Conservation (phyloP, 2,797 vertebrate species). For the Kryptopterus vitreolus region DNA sequence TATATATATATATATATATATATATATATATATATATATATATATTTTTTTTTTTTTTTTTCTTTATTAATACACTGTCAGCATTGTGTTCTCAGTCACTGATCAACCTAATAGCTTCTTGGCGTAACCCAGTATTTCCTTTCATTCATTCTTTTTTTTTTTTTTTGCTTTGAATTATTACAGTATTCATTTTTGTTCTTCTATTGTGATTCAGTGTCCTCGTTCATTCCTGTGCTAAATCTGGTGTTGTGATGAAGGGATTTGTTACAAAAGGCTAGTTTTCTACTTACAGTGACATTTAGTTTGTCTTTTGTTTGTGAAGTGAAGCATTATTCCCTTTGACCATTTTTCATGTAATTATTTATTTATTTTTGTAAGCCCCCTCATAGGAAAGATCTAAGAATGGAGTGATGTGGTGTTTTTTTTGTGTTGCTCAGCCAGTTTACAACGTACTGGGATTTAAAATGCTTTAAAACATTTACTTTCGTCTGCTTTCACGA, state of each 20-base stretch:
- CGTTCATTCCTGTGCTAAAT: background rate
- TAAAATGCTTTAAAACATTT: background rate
- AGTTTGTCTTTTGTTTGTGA: background rate
- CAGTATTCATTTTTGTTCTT: background rate
- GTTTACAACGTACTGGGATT: background rate
- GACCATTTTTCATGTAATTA: background rate
- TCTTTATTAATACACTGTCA: background rate
- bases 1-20: background rate
- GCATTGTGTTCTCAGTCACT: background rate
- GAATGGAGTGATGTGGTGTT: background rate
- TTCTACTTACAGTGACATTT: background rate
- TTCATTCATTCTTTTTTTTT: slow-evolving; percentile 13
- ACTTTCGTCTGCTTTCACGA: too few species aligned
- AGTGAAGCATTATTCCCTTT: background rate
- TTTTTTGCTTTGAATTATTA: background rate
- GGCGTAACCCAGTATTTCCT: background rate
- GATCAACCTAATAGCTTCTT: background rate
- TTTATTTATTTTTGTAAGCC: background rate
- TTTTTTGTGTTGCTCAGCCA: too few species aligned
- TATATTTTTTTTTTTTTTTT: too few species aligned
- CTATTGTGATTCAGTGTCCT: background rate
- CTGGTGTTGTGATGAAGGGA: background rate
- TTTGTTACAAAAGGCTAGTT: background rate
- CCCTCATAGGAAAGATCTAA: background rate
- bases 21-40: too few species aligned